Percentiles rank a stretch among this genome's conserved stretches.
These are phyloP conservation scores for Sorex araneus DNA, from an alignment of 2,113 vertebrate species.

Conservation along the genomic window DNA sequence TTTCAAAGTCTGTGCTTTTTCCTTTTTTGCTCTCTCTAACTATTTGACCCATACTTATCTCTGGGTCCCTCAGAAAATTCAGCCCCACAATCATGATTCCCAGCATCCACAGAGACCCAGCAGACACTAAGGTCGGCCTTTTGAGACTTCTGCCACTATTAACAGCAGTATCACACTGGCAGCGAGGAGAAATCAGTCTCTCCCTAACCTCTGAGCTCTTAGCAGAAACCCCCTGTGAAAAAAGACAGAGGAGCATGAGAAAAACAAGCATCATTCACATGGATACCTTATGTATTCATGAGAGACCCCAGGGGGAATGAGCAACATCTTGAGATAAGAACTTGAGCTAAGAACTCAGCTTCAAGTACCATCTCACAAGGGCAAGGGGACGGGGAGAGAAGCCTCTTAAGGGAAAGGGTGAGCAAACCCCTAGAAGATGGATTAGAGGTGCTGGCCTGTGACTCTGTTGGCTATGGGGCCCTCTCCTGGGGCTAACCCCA, in stretches of 20 bases:
- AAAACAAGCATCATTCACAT: not conserved
- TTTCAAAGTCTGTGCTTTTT: not conserved
- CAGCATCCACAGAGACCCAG: not conserved
- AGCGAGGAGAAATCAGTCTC: not conserved
- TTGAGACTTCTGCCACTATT: not conserved
- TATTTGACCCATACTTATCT: not conserved
- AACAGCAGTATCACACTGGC: not conserved
- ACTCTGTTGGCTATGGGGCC: not conserved
- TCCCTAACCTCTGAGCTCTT: not conserved
- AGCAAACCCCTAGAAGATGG: not conserved
- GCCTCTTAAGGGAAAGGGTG: not conserved
- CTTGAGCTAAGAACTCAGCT: conserved; percentile 32
- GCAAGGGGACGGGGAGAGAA: not conserved
- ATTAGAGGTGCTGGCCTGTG: not conserved
- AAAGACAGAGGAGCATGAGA: not conserved
- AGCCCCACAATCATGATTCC: not conserved
- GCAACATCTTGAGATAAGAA: not conserved
- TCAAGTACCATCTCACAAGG: not conserved
- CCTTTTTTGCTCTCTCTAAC: not conserved
- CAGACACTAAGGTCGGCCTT: not conserved
- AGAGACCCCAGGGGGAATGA: not conserved
- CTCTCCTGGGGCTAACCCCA: not conserved
- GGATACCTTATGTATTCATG: not conserved
- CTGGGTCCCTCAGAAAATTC: not conserved
- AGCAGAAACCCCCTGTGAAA: not conserved